Evolutionary conservation across 2,888 invertebrate species (phyloP), one percentile per base, ranked within the genome.

Genomic region (Ferrisia virgata): DNA sequence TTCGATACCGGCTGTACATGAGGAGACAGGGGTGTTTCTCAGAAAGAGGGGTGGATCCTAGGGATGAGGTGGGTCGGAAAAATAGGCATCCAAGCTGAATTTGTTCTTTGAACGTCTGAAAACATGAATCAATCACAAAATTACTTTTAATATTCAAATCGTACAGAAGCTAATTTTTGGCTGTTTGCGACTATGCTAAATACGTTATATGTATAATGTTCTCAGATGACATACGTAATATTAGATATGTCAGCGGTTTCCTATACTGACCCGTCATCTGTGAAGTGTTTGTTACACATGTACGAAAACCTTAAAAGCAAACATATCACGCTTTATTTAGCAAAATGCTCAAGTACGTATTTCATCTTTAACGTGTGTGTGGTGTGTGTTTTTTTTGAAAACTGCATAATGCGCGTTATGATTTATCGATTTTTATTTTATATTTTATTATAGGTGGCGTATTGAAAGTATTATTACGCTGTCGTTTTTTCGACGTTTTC

Each of bases 401-500:
- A 1, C 1, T 43, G 28, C 15, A 53, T 53, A 58, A 3, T 79
- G 2, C 36, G 15, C n/a, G n/a, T n/a, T n/a, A n/a, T 58, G 15
- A 28, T 47, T 18, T 47, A 43, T 58, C 33, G 40, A 69, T 28
- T 25, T 39, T 18, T 0, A 25, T 43, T 72, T 22, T 82, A 1
- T 72, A 39, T 8, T 58, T 79, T 72, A 76, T 81, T 86, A 82
- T 86, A 87, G 87, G 86, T 87, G 85, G 85, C 43, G 86, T 88
- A 13, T 86, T 87, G 53, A 86, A 87, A 47, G 86, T 86, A 58
- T 86, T 89, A 86, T 85, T 86, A 15, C 88, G 87, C 80, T 89
- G 89, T 64, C 87, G 88, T 18, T 89, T 89, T 86, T 88, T 89
- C 36, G 87, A 88, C 79, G 87, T 88, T 64, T 88, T 89, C 40